Evolutionary conservation across 2,797 vertebrate genomes (phyloP).

Genomic region (Falco columbarius): DNA sequence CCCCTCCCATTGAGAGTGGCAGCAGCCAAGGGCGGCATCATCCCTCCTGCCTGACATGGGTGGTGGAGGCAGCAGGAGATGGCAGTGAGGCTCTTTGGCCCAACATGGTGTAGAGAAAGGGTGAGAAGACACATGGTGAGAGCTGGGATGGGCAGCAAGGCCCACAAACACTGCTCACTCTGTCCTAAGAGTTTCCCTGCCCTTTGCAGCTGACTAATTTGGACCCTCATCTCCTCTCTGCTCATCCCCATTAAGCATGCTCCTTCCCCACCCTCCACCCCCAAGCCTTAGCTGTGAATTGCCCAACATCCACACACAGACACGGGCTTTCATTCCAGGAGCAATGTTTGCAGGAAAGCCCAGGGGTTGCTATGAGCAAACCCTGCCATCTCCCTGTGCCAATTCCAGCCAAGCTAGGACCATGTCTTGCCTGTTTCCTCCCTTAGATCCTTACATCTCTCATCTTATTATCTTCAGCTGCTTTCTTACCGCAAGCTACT

Average conservation of each 20-base stretch:
- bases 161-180: not conserved
- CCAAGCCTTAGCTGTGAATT: not conserved
- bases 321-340: not conserved
- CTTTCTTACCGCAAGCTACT: not conserved
- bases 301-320: not conserved
- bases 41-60: not conserved
- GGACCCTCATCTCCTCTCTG: not conserved
- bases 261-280: not conserved
- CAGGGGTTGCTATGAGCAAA: not conserved
- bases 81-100: not conserved
- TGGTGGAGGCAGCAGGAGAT: not conserved
- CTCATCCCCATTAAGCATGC: not conserved
- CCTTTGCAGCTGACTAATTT: not conserved
- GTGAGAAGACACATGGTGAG: fast-evolving
- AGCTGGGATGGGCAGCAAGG: not conserved
- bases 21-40: fast-evolving
- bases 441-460: not conserved
- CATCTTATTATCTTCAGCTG: not conserved
- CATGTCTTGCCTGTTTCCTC: not conserved
- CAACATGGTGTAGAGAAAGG: fast-evolving
- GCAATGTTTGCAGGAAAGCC: not conserved
- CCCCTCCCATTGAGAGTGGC: not conserved
- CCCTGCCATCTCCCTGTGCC: not conserved
- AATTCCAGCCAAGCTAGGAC: not conserved
- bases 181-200: not conserved